These are phyloP conservation scores for Orchestia grillus DNA, from an alignment of 1,140 invertebrate genomes.

Conservation along the genomic window DNA sequence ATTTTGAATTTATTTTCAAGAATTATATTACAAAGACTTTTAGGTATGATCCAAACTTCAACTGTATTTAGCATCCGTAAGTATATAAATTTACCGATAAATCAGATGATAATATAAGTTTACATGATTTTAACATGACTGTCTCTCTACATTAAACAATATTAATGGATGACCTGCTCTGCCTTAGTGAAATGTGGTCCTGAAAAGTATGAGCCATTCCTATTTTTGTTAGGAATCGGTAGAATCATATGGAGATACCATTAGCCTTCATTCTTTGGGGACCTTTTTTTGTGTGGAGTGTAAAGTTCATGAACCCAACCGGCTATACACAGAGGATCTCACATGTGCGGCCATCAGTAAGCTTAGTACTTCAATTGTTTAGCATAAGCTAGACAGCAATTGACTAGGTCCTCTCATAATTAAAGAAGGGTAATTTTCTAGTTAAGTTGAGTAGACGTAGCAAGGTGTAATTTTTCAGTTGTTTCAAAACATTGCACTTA, in stretches of 20 bases:
- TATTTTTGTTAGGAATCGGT: background rate
- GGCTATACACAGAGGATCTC: background rate
- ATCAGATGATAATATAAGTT: background rate
- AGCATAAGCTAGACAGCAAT: too few species aligned
- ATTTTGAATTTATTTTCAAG: background rate
- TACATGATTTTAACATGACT: background rate
- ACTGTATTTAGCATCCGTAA: background rate
- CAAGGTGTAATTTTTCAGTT: background rate
- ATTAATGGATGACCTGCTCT: background rate
- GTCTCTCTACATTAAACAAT: background rate
- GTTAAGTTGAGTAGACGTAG: background rate
- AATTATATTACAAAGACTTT: background rate
- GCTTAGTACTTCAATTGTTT: too few species aligned
- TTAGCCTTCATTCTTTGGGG: background rate
- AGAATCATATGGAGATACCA: background rate
- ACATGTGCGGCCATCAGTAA: background rate
- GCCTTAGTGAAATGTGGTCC: background rate
- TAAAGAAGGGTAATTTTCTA: background rate
- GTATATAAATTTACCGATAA: background rate
- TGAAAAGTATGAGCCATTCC: background rate
- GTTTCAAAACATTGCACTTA: background rate
- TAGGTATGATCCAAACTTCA: constrained; percentile 12
- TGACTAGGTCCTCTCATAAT: background rate
- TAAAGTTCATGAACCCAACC: background rate
- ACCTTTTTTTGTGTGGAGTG: background rate